Percentiles rank a stretch among this genome's conserved stretches.
These are phyloP conservation scores for Pseudobourletiella spinata DNA, from an alignment of 1,140 invertebrate genomes.

Conservation along the genomic window DNA sequence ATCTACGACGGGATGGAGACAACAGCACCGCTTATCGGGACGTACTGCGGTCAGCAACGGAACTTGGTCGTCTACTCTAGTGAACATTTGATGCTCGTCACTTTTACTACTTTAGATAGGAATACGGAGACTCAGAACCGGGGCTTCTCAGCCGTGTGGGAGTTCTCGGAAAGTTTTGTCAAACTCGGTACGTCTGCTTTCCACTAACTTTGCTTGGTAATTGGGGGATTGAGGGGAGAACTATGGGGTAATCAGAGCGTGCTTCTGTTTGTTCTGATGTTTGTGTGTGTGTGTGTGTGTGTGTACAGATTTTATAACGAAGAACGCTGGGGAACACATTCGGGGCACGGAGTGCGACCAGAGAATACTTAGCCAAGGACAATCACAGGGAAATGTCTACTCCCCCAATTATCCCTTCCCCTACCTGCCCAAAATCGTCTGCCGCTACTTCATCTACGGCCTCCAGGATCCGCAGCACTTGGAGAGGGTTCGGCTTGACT, in stretches of 20 bases:
- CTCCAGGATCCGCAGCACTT: slow-evolving; percentile 90
- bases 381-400: slow-evolving; percentile 78
- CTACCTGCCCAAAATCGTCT: slow-evolving; percentile 83
- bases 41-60: slow-evolving; percentile 90
- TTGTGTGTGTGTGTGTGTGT: not conserved
- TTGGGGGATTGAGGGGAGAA: no score
- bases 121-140: slow-evolving; percentile 86
- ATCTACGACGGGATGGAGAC: slow-evolving; percentile 88
- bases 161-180: slow-evolving; percentile 93
- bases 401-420: slow-evolving; percentile 92
- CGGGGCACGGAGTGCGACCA: slow-evolving; percentile 94
- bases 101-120: slow-evolving; percentile 78
- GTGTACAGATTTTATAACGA: slow-evolving; percentile 77
- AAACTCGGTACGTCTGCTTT: slow-evolving; percentile 70
- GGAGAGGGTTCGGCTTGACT: slow-evolving; percentile 80
- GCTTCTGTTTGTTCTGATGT: no score
- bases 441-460: slow-evolving; percentile 95
- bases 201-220: no score
- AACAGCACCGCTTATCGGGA: slow-evolving; percentile 80
- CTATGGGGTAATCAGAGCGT: no score
- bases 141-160: slow-evolving; percentile 90
- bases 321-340: slow-evolving; percentile 83
- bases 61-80: slow-evolving; percentile 92
- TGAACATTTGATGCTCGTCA: slow-evolving; percentile 74
- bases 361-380: slow-evolving; percentile 86